Percentiles rank a stretch among this genome's conserved stretches.
Evolutionary conservation across 2,113 vertebrate genomes (phyloP).

Genomic region (Platichthys stellatus): DNA sequence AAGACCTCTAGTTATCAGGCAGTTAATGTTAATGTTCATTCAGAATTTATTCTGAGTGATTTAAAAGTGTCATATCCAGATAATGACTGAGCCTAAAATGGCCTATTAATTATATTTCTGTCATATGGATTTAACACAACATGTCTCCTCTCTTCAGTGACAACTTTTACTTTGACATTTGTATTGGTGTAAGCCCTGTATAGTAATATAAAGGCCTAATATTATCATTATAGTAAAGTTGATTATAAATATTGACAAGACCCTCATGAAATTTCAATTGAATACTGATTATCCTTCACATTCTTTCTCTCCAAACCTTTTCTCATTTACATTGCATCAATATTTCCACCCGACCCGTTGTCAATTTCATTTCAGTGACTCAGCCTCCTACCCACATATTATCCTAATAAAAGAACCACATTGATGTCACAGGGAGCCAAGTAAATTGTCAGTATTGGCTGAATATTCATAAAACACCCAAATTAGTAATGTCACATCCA

Average conservation of each 20-base stretch:
- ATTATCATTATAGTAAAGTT: background rate
- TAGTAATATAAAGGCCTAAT: background rate
- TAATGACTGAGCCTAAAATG: constrained; percentile 10
- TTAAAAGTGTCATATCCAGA: background rate
- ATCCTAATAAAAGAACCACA: constrained; percentile 9
- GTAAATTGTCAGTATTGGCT: constrained; percentile 16
- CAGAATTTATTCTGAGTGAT: constrained; percentile 9
- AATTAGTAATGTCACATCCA: background rate
- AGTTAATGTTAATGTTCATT: constrained; percentile 17
- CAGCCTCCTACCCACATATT: background rate
- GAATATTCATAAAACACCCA: constrained; percentile 21
- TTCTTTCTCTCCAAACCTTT: background rate
- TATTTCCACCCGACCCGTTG: background rate
- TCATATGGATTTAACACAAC: background rate
- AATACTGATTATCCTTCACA: background rate
- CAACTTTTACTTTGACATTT: background rate
- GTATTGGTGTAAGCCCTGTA: background rate
- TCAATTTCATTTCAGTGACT: background rate
- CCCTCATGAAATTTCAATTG: background rate
- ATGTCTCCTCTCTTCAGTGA: constrained; percentile 2
- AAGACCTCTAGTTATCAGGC: constrained; percentile 47
- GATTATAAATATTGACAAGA: constrained; percentile 1
- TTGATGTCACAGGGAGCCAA: constrained; percentile 25
- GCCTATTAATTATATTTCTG: constrained; percentile 8
- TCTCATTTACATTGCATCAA: constrained; percentile 12